Conservation (phyloP, 1,140 invertebrate genomes). For the Drosophila tani region DNA sequence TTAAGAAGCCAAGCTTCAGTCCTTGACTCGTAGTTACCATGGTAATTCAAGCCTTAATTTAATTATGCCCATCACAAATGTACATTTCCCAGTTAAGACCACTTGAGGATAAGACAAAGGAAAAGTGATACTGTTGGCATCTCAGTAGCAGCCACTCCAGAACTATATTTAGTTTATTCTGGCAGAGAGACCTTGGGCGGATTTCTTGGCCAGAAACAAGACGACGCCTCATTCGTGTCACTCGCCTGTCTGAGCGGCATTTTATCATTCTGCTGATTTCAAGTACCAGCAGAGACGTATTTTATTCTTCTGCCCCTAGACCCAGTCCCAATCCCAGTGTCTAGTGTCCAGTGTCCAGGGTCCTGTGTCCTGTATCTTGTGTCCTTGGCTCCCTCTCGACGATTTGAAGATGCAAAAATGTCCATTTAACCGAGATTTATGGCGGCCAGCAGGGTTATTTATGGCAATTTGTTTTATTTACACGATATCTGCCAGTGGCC, state of each 20-base stretch:
- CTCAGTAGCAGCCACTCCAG: neutral
- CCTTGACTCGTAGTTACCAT: neutral
- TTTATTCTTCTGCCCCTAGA: slow-evolving; percentile 16
- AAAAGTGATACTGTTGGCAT: slow-evolving; percentile 5
- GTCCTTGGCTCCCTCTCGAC: slow-evolving; percentile 51
- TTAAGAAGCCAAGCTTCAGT: neutral
- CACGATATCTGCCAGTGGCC: slow-evolving; percentile 76
- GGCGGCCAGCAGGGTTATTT: slow-evolving; percentile 77
- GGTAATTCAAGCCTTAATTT: neutral
- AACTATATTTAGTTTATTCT: slow-evolving; percentile 9
- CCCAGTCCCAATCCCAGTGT: slow-evolving; percentile 4
- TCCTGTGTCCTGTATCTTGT: slow-evolving; percentile 26
- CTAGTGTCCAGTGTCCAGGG: slow-evolving; percentile 15
- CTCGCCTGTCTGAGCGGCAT: slow-evolving; percentile 52
- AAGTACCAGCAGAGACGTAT: slow-evolving; percentile 61
- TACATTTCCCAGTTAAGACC: neutral
- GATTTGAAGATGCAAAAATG: slow-evolving; percentile 83
- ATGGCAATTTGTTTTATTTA: slow-evolving; percentile 84
- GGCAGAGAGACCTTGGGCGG: slow-evolving; percentile 39
- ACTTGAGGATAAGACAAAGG: neutral
- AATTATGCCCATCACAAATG: neutral
- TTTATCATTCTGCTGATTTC: slow-evolving; percentile 71
- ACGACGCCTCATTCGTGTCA: slow-evolving; percentile 34
- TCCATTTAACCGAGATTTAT: slow-evolving; percentile 83
- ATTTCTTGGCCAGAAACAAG: neutral